These are phyloP conservation scores for Phoenicopterus ruber DNA, from an alignment of 2,113 vertebrate genomes.

Conservation along the genomic window DNA sequence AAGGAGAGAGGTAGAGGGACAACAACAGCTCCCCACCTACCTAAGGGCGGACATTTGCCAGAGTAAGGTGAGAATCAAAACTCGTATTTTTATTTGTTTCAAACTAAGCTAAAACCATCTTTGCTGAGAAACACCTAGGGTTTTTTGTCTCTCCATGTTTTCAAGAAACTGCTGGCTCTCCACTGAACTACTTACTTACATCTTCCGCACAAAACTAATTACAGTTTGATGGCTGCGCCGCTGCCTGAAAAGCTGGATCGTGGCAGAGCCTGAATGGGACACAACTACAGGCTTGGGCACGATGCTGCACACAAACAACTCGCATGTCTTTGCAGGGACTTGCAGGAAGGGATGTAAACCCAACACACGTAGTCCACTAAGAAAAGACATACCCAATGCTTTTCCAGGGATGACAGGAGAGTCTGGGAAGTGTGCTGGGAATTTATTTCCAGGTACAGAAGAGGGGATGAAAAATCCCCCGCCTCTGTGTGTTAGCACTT, in stretches of 20 bases:
- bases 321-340: background rate
- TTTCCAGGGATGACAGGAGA: background rate
- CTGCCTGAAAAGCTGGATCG: background rate
- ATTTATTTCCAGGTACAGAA: background rate
- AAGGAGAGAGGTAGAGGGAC: background rate
- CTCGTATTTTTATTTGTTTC: background rate
- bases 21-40: background rate
- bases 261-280: background rate
- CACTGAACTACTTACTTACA: background rate
- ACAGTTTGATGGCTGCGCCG: background rate
- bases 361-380: background rate
- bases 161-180: background rate
- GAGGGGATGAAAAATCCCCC: background rate
- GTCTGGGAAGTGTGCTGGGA: background rate
- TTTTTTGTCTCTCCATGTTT: background rate
- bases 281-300: background rate
- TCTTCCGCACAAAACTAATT: background rate
- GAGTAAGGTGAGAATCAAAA: background rate
- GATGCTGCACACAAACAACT: background rate
- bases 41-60: background rate
- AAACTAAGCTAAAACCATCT: background rate
- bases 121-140: background rate
- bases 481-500: background rate
- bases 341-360: background rate
- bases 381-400: background rate